Percentiles rank a stretch among this genome's conserved stretches.
phyloP scores from a whole-genome alignment of 2,888 invertebrate genomes.

The Phrixothrix hirtus region DNA sequence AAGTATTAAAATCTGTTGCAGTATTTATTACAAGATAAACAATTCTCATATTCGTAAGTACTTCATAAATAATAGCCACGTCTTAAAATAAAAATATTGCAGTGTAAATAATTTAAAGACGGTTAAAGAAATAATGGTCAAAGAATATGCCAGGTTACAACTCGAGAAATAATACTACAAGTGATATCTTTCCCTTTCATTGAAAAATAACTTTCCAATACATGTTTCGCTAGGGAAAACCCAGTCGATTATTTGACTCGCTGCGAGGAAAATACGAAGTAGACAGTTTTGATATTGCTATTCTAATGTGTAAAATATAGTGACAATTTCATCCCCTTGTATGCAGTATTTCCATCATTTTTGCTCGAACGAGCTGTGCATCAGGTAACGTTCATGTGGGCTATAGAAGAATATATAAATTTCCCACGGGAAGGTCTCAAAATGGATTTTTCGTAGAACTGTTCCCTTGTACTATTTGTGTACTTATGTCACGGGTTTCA shows the following conservation, averaged over 20 bases:
- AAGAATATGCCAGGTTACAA: slow-evolving; percentile 11
- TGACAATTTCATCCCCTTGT: slow-evolving; percentile 51
- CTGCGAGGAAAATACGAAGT: slow-evolving; percentile 41
- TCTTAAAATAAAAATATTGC: too few species aligned
- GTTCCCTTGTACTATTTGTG: slow-evolving; percentile 40
- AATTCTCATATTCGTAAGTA: neutral
- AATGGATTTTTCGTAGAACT: slow-evolving; percentile 49
- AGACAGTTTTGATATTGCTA: slow-evolving; percentile 49
- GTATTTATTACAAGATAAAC: too few species aligned
- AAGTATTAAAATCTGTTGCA: too few species aligned
- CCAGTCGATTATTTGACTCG: slow-evolving; percentile 45
- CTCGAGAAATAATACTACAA: slow-evolving; percentile 34
- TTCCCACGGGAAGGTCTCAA: slow-evolving; percentile 49
- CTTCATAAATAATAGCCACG: too few species aligned
- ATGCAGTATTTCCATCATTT: slow-evolving; percentile 49
- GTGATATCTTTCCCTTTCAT: slow-evolving; percentile 38
- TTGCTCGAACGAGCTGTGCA: slow-evolving; percentile 43
- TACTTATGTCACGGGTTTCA: slow-evolving; percentile 16
- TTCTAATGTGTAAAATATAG: slow-evolving; percentile 52
- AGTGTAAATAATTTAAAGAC: neutral
- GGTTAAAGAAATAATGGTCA: neutral
- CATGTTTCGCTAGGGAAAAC: slow-evolving; percentile 39
- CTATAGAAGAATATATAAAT: slow-evolving; percentile 53
- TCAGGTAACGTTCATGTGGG: slow-evolving; percentile 48
- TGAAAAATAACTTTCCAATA: slow-evolving; percentile 41